Evolutionary conservation across 2,797 vertebrate species (phyloP).

Genomic region (Microctenopoma stevenorrisi): DNA sequence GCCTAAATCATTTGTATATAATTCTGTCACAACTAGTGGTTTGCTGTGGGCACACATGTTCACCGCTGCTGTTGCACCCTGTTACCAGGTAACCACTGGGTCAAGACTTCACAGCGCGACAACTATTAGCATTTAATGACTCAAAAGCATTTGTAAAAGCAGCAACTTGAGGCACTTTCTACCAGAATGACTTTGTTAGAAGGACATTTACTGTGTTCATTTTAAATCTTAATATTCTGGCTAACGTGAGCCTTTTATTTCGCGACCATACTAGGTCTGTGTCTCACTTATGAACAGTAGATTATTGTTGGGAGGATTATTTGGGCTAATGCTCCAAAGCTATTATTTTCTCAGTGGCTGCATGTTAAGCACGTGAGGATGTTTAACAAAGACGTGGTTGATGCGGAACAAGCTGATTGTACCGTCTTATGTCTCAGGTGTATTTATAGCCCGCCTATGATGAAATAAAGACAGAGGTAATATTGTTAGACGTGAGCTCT

Average conservation of each 20-base stretch:
- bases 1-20: neutral
- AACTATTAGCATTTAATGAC: slow-evolving; percentile 35
- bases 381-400: slow-evolving; percentile 34
- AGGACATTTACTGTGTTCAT: neutral
- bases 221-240: neutral
- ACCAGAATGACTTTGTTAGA: neutral
- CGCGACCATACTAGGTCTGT: neutral
- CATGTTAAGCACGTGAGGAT: slow-evolving; percentile 30
- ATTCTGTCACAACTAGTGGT: slow-evolving; percentile 20
- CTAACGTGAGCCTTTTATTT: slow-evolving; percentile 5
- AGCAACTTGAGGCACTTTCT: slow-evolving; percentile 28
- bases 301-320: slow-evolving; percentile 18
- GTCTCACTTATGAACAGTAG: neutral
- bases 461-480: slow-evolving; percentile 44
- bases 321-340: slow-evolving; percentile 11
- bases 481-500: slow-evolving; percentile 66
- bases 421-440: slow-evolving; percentile 58
- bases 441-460: slow-evolving; percentile 65
- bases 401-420: slow-evolving; percentile 58
- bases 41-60: slow-evolving; percentile 2
- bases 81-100: slow-evolving; percentile 73
- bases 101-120: slow-evolving; percentile 44
- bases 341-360: slow-evolving; percentile 47
- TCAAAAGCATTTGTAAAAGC: slow-evolving; percentile 18
- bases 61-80: slow-evolving; percentile 57